These are phyloP conservation scores for Clamator glandarius DNA, from an alignment of 2,797 vertebrate genomes.

Conservation along the genomic window DNA sequence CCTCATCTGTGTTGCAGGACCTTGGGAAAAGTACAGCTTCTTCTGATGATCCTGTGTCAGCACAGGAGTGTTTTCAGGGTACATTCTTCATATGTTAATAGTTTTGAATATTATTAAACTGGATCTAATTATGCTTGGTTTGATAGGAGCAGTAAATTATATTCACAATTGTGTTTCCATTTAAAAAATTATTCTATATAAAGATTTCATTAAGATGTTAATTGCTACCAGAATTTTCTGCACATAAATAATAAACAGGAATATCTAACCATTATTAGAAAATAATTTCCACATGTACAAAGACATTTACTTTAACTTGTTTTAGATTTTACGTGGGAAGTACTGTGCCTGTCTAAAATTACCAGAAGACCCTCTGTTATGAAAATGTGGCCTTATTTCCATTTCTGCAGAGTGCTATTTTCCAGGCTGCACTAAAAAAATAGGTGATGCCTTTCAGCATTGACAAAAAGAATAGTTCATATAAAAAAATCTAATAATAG, in stretches of 20 bases:
- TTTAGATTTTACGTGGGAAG: conserved; percentile 17
- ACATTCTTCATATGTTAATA: conserved; percentile 68
- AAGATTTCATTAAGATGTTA: conserved; percentile 64
- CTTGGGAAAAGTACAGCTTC: conserved; percentile 34
- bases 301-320: conserved; percentile 29
- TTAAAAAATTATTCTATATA: conserved; percentile 32
- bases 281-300: conserved; percentile 32
- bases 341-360: not conserved
- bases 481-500: not conserved
- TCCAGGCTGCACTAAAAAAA: not conserved
- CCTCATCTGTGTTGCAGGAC: not conserved
- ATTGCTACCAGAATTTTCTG: conserved; percentile 57
- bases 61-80: conserved; percentile 33
- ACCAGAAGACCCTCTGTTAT: not conserved
- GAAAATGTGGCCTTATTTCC: not conserved
- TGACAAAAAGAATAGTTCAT: not conserved
- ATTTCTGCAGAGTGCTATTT: not conserved
- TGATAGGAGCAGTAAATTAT: conserved; percentile 56
- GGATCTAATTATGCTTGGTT: conserved; percentile 65
- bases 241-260: conserved; percentile 62
- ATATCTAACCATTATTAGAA: conserved; percentile 52
- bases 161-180: conserved; percentile 59
- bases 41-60: conserved; percentile 28
- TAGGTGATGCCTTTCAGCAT: not conserved
- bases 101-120: conserved; percentile 20